Base-by-base conservation (phyloP, 2,113 vertebrate genomes). In the Pomatostomus ruficeps region DNA sequence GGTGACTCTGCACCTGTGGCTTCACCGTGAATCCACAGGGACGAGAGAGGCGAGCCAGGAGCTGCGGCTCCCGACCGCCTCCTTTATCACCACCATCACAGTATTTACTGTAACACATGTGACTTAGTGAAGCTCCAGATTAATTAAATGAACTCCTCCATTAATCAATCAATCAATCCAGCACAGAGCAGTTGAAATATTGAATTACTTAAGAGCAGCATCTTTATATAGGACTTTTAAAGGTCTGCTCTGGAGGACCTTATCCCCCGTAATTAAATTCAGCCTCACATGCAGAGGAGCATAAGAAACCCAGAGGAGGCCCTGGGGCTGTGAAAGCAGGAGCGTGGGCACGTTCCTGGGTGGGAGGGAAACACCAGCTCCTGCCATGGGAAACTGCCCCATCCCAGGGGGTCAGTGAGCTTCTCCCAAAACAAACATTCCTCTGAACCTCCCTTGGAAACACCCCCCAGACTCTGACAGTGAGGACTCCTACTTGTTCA, bases 81-180 rank as follows among this genome's bases (percentile, higher is more conserved):
- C 92, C 91, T 33, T 46, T 77, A 93, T 84, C 92, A 25, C 45
- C 94, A 88, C 67, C 85, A 84, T 80, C 79, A 0, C 91, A 55
- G 91, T n/a, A 70, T 88, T 95, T 96, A 96, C 96, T 33, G 85
- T 95, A 96, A 97, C 92, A 71, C 96, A 97, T 93, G 96, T 97
- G 96, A 95, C 96, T 94, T 88, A 92, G 95, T 95, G 95, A 95
- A 94, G 95, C 85, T 76, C 52, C n/a, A 19, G 83, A 97, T 96
- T 96, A 96, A 96, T 97, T 95, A 95, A 93, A 97, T 95, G 92
- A 97, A 95, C 94, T 95, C 91, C 70, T 72, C 96, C 96, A 97
- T 96, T 96, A 96, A 96, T 96, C 95, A 95, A 95, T 97, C 94
- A 94, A 97, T 97, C 96, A 97, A 96, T 95, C 93, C 89, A 17